Evolutionary conservation across 1,140 invertebrate genomes (phyloP).

Genomic region (Periplaneta americana): DNA sequence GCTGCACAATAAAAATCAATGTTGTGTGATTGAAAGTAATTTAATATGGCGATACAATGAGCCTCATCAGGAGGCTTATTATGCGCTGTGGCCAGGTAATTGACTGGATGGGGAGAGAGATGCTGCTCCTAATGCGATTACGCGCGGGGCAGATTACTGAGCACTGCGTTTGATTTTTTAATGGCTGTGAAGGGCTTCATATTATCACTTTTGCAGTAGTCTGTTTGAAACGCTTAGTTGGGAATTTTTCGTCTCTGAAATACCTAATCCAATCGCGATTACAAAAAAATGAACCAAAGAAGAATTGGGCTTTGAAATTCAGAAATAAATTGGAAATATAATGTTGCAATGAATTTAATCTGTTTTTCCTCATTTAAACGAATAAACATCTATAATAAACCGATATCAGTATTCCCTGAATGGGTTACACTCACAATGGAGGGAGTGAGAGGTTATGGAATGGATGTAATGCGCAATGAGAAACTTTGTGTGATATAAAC

Average conservation of each 20-base stretch:
- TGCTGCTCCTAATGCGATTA: background rate
- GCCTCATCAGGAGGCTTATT: background rate
- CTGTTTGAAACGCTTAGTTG: background rate
- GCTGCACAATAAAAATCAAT: background rate
- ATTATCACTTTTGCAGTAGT: background rate
- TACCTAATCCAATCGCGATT: background rate
- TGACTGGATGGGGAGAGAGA: background rate
- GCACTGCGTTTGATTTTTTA: background rate
- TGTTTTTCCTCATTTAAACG: too few species aligned
- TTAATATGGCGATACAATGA: background rate
- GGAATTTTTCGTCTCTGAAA: background rate
- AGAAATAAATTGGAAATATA: background rate
- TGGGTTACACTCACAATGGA: too few species aligned
- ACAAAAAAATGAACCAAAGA: background rate
- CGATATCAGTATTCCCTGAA: too few species aligned
- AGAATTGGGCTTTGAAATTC: background rate
- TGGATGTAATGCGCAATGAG: too few species aligned
- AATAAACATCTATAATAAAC: too few species aligned
- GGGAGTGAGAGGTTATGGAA: too few species aligned
- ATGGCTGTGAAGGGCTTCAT: background rate
- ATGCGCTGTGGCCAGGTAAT: background rate
- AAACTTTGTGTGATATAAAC: too few species aligned
- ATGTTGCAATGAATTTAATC: too few species aligned
- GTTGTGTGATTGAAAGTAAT: background rate
- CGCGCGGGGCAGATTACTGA: background rate